phyloP scores from a whole-genome alignment of 1,140 invertebrate species.

The Cydia strobilella region DNA sequence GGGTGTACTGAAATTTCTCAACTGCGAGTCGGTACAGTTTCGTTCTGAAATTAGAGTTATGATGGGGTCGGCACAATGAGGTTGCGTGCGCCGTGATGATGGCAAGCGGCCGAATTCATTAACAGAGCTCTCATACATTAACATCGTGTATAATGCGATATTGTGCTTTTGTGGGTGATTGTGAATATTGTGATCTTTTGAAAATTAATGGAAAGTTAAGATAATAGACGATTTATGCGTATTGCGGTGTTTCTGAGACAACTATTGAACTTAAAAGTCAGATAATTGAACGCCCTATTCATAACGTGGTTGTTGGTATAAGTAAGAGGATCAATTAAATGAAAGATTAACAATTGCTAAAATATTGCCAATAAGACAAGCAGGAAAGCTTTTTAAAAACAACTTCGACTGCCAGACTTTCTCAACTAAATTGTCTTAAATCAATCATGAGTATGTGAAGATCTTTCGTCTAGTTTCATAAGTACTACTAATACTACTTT shows the following conservation, averaged over 20 bases:
- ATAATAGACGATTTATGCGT: neutral
- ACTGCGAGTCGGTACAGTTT: slow-evolving; percentile 10
- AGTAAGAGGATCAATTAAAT: too few species aligned
- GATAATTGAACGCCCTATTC: too few species aligned
- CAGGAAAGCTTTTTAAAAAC: too few species aligned
- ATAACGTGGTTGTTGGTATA: too few species aligned
- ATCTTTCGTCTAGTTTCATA: too few species aligned
- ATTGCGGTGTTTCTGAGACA: neutral
- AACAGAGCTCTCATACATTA: slow-evolving; percentile 16
- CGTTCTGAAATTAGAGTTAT: slow-evolving; percentile 32
- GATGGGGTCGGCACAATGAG: slow-evolving; percentile 26
- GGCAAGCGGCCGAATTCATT: slow-evolving; percentile 21
- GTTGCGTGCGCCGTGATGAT: slow-evolving; percentile 25
- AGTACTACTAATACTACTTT: too few species aligned
- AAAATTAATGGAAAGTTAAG: neutral
- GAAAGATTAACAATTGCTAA: too few species aligned
- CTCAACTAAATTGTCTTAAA: too few species aligned
- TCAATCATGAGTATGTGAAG: too few species aligned
- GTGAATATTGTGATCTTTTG: neutral
- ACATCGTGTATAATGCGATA: neutral
- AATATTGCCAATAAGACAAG: too few species aligned
- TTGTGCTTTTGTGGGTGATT: neutral
- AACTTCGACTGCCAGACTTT: too few species aligned
- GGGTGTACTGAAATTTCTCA: neutral
- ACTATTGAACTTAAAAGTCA: neutral